A percentile compares a stretch with the other conserved stretches of the same genome.
phyloP scores from a whole-genome alignment of 1,140 invertebrate species.

The Zaprionus ghesquierei region DNA sequence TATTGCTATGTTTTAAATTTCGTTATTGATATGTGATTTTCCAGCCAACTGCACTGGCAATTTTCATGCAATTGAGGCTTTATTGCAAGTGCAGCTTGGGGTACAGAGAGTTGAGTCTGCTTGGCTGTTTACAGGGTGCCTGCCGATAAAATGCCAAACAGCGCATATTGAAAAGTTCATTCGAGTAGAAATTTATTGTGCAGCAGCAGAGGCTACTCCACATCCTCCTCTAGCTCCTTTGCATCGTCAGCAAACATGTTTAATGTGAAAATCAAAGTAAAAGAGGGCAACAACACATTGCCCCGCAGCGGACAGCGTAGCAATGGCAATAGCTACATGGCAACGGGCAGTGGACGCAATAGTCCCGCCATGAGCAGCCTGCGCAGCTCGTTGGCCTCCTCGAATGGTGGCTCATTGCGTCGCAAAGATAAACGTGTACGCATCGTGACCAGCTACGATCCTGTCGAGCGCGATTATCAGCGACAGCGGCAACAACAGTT shows the following conservation, averaged over 20 bases:
- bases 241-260: conserved; percentile 77
- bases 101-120: background rate
- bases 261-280: conserved; percentile 82
- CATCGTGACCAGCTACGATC: conserved; percentile 77
- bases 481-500: conserved; percentile 60
- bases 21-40: conserved; percentile 35
- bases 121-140: conserved; percentile 18
- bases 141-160: conserved; percentile 38
- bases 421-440: conserved; percentile 76
- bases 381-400: conserved; percentile 74
- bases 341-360: conserved; percentile 60
- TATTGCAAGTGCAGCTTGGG: background rate
- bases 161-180: conserved; percentile 65
- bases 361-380: conserved; percentile 75
- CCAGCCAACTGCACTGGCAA: conserved; percentile 32
- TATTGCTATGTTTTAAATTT: conserved; percentile 6
- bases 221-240: background rate
- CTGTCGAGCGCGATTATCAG: conserved; percentile 57
- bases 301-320: conserved; percentile 64
- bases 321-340: conserved; percentile 38
- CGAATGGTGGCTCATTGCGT: conserved; percentile 68
- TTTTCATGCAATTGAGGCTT: background rate
- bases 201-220: background rate
- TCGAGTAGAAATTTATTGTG: conserved; percentile 52
- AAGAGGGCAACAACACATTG: conserved; percentile 81